Evolutionary conservation across 1,140 invertebrate genomes (phyloP), one percentile per base, ranked within the genome.

Genomic region (Wasmannia auropunctata): DNA sequence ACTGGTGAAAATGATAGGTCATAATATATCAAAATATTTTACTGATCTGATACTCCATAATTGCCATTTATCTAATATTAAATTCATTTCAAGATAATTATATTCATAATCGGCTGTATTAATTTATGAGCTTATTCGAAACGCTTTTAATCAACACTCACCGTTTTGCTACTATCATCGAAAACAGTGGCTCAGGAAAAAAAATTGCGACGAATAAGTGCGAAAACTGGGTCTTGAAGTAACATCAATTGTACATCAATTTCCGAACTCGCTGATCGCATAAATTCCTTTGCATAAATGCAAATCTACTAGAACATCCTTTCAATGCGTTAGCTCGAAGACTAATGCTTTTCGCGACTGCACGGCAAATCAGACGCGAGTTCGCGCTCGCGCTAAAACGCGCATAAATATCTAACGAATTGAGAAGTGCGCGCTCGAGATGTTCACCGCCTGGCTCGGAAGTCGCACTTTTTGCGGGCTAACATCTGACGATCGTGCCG

Each of bases 381-480:
- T 69, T 80, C 34, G 62, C 46, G 49, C 58, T 63, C 75, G 16
- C 76, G 63, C 63, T 80, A 54, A 80, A 80, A 69, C 46, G 62
- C 62, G 31, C 76, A 80, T 80, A 80, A 80, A 80, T 80, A 80
- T 69, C 77, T 69, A 80, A 80, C 62, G 77, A 80, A 80, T 80
- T 56, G 77, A 51, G 75, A 56, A 54, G 63, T 22, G 77, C 31
- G 31, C 62, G 62, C 31, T 69, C 49, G 46, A 51, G 34, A 69
- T 54, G 62, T 56, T 80, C 69, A 69, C 62, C 25, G 49, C 34
- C 46, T 69, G n/a, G 77, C 58, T 51, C 49, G 14, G 63, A 43
- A 80, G 43, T 79, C 60, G n/a, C 31, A 49, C 62, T 69, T 80
- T 69, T 80, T 40, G 62, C 46, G 46, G 16, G 14, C 8, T n/a